Evolutionary conservation across 2,888 invertebrate species (phyloP), one percentile per base, ranked within the genome.

Genomic region (Panzeria rudis): DNA sequence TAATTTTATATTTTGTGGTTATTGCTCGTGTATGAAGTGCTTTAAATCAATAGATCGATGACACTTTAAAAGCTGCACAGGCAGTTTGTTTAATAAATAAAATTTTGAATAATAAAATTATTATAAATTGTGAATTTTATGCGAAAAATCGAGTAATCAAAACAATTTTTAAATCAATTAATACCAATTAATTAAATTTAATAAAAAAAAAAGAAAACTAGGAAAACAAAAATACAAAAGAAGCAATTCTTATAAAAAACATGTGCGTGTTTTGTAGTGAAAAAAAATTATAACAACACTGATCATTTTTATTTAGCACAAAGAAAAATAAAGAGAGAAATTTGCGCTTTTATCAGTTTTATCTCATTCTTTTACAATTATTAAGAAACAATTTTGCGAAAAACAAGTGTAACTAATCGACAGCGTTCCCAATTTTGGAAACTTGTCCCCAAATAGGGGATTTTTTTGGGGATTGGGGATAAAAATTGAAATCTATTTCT

Each of bases 31-130:
- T 44, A 41, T 23, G 20, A 17, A 44, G 25, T 54, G 41, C 9
- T 44, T 32, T 50, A 32, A 32, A 72, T 47, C 61, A 3, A 68
- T 54, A 23, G 61, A 69, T 76, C 61, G 50, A 62, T 71, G 52
- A 52, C n/a, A n/a, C 52, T 61, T 73, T 38, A 17, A 41, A 17
- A 44, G 17, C 41, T 23, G 41, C 17, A 61, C 50, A 41, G 56
- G 68, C 50, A 32, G 47, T 44, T 38, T 25, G 35, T 75, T 62
- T 64, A 56, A 76, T 75, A 47, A 79, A 75, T 47, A 32, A 73
- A 50, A 50, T 11, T 50, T 50, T 3, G 3, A 20, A 20, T 50
- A 50, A 29, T 54, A 54, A 59, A 35, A 17, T 17, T 35, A 35
- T n/a, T 17, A 35, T 4, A 32, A 17, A n/a, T 32, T 11, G 54